phyloP scores from a whole-genome alignment of 2,113 vertebrate genomes.

The Irena cyanogastra region DNA sequence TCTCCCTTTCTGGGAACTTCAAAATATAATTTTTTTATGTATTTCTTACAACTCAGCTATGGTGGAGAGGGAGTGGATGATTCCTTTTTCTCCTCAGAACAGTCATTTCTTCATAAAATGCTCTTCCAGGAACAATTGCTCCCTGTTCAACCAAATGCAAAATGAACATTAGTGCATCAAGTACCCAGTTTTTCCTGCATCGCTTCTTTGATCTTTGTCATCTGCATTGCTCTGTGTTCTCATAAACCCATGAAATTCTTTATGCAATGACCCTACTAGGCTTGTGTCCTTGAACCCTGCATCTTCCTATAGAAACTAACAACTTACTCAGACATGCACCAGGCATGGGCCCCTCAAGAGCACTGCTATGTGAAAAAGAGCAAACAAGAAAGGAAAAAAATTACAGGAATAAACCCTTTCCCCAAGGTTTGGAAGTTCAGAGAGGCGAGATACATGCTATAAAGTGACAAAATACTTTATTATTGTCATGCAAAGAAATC shows the following conservation, averaged over 20 bases:
- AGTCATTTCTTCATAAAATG: not conserved
- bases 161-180: not conserved
- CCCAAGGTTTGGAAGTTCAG: not conserved
- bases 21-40: not conserved
- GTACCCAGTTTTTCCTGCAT: not conserved
- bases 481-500: not conserved
- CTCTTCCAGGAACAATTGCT: not conserved
- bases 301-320: not conserved
- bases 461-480: not conserved
- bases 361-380: not conserved
- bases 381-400: not conserved
- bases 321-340: not conserved
- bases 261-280: not conserved
- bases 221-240: not conserved
- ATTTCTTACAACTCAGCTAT: not conserved
- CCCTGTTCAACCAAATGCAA: not conserved
- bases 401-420: not conserved
- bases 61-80: not conserved
- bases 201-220: not conserved
- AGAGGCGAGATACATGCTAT: not conserved
- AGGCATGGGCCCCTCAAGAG: fast-evolving
- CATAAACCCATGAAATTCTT: not conserved
- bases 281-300: not conserved
- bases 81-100: not conserved
- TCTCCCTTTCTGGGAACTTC: not conserved